phyloP scores from a whole-genome alignment of 1,140 invertebrate species.

The Nephila pilipes region DNA sequence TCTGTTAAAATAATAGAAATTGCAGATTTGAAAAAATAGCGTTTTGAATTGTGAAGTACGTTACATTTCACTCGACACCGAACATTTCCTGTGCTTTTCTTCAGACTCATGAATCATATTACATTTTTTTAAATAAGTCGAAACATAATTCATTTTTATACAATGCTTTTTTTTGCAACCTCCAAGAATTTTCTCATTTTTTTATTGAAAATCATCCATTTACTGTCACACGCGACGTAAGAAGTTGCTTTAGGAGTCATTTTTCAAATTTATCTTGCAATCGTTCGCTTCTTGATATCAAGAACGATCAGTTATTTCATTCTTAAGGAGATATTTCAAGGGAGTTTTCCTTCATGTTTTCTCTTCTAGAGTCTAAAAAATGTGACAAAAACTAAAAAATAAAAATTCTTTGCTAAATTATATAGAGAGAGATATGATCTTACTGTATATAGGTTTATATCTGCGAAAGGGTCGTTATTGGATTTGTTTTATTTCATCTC shows the following conservation, averaged over 20 bases:
- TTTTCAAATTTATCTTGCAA: slow-evolving; percentile 73
- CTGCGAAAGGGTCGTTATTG: not conserved
- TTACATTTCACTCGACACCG: slow-evolving; percentile 40
- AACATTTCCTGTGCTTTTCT: slow-evolving; percentile 1
- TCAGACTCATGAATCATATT: slow-evolving; percentile 17
- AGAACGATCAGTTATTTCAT: slow-evolving; percentile 63
- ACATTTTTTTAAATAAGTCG: slow-evolving; percentile 41
- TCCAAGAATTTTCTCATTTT: slow-evolving; percentile 24
- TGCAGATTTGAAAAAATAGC: not conserved
- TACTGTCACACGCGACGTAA: slow-evolving; percentile 60
- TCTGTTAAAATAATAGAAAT: not conserved
- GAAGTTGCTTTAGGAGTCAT: slow-evolving; percentile 72
- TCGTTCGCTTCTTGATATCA: slow-evolving; percentile 59
- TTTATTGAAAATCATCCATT: slow-evolving; percentile 71
- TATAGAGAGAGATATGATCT: slow-evolving; percentile 22
- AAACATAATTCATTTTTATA: slow-evolving; percentile 73
- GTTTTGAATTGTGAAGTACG: slow-evolving; percentile 13
- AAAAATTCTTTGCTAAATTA: slow-evolving; percentile 29
- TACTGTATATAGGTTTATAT: not conserved
- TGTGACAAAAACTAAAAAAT: slow-evolving; percentile 2
- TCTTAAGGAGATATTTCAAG: slow-evolving; percentile 63
- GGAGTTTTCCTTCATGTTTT: slow-evolving; percentile 45
- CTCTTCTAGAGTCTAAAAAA: slow-evolving; percentile 23
- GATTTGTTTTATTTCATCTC: not conserved
- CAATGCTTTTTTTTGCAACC: slow-evolving; percentile 50